These are phyloP conservation scores for Ardeotis arabs DNA, from an alignment of 2,113 vertebrate genomes.

Conservation along the genomic window DNA sequence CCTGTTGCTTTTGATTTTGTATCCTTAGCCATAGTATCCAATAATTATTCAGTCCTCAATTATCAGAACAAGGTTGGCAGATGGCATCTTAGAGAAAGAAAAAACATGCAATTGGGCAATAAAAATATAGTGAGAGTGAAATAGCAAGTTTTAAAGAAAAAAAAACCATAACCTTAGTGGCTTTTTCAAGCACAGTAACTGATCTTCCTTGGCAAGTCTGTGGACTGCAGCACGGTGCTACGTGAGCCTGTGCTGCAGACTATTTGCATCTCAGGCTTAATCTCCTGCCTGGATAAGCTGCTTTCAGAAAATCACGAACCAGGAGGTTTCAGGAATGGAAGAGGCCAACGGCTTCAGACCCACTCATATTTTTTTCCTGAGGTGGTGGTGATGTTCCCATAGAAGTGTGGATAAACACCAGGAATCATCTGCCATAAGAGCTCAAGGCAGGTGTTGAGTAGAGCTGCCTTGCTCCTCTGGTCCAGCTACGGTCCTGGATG, in stretches of 20 bases:
- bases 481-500: background rate
- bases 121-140: background rate
- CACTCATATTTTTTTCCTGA: background rate
- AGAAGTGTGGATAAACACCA: background rate
- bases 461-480: background rate
- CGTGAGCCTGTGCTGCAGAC: background rate
- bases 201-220: background rate
- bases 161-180: background rate
- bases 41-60: background rate
- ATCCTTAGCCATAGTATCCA: background rate
- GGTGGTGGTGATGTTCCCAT: background rate
- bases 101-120: background rate
- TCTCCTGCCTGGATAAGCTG: constrained; percentile 8
- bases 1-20: background rate
- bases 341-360: background rate
- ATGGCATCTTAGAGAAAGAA: background rate
- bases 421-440: background rate
- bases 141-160: background rate
- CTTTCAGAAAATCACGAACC: background rate
- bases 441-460: fast-evolving
- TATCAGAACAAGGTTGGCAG: background rate
- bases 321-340: background rate
- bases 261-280: background rate
- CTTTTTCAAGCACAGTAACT: background rate
- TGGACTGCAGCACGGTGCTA: fast-evolving